Evolutionary conservation across 2,113 vertebrate species (phyloP).

Genomic region (Desmodus rotundus): DNA sequence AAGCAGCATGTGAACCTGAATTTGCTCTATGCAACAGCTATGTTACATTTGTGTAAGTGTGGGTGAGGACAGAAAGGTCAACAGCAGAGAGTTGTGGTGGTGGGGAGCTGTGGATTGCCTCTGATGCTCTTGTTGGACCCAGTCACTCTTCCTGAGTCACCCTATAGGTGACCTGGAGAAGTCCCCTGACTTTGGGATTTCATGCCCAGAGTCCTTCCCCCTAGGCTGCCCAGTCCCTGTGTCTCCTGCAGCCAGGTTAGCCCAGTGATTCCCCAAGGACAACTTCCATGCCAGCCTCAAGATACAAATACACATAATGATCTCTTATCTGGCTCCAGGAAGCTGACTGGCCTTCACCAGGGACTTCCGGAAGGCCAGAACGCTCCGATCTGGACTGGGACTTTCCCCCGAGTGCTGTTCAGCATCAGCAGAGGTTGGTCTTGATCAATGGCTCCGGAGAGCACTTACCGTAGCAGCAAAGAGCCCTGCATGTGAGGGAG

Average conservation of each 20-base stretch:
- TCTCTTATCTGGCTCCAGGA: neutral
- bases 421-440: neutral
- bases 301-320: neutral
- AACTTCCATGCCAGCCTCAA: neutral
- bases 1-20: neutral
- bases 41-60: neutral
- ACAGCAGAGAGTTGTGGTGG: neutral
- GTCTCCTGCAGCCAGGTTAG: neutral
- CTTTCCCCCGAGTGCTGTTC: neutral
- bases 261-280: neutral
- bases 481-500: neutral
- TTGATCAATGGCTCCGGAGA: neutral
- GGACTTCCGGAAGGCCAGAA: neutral
- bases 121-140: neutral
- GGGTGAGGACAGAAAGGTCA: neutral
- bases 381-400: neutral
- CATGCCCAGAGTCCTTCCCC: neutral
- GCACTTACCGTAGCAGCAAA: neutral
- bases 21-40: neutral
- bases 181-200: neutral
- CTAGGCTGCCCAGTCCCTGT: neutral
- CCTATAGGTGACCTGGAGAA: neutral
- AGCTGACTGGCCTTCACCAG: neutral
- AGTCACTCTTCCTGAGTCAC: neutral
- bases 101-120: neutral